phyloP scores from a whole-genome alignment of 1,140 invertebrate species.

The Phymastichus coffea region DNA sequence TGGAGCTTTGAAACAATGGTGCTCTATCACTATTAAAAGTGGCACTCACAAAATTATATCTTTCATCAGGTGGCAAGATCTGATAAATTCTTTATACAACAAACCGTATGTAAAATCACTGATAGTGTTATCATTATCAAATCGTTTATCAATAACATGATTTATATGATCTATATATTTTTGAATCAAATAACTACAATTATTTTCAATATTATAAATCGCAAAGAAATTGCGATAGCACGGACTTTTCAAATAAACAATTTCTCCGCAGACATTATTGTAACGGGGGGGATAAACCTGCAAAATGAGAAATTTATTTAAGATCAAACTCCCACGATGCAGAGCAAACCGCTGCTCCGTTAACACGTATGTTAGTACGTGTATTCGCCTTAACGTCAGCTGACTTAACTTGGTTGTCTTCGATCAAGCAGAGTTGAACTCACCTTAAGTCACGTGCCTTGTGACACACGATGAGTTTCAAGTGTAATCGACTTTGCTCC shows the following conservation, averaged over 20 bases:
- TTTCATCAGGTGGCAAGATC: background rate
- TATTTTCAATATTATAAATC: conserved; percentile 10
- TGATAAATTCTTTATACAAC: conserved; percentile 4
- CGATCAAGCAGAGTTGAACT: no score
- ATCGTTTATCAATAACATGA: conserved; percentile 12
- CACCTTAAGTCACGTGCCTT: no score
- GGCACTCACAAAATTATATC: conserved; percentile 11
- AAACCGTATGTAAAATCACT: conserved; percentile 13
- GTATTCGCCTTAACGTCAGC: no score
- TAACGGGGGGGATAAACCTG: no score
- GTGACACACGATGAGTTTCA: no score
- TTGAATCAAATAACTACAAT: conserved; percentile 18
- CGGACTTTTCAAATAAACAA: conserved; percentile 17
- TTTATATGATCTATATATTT: conserved; percentile 6
- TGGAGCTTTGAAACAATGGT: conserved; percentile 23
- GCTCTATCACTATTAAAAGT: conserved; percentile 31
- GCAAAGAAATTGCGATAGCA: conserved; percentile 22
- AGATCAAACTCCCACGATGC: no score
- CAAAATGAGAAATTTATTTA: no score
- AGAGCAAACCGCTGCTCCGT: no score
- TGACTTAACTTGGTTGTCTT: no score
- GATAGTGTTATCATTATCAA: conserved; percentile 5
- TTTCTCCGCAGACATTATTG: conserved; percentile 14
- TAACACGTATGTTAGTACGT: no score
- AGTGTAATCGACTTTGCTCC: no score